phyloP scores from a whole-genome alignment of 1,140 invertebrate species.

The Drosophila orena region DNA sequence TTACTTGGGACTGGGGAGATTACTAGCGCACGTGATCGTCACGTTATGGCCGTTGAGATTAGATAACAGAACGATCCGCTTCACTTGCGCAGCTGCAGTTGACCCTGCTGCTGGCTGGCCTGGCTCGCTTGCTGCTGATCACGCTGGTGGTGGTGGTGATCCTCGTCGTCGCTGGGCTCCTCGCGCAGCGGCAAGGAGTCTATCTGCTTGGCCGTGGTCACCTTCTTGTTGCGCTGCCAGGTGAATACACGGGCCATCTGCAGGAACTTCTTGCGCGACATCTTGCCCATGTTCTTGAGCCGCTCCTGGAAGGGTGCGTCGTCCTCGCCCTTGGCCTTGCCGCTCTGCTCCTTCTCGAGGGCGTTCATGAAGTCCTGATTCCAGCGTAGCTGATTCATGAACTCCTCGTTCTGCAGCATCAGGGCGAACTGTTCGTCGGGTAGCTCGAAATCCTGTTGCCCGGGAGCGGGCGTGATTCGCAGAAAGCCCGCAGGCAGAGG shows the following conservation, averaged over 20 bases:
- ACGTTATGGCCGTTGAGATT: slow-evolving; percentile 76
- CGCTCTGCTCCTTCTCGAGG: slow-evolving; percentile 90
- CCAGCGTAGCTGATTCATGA: slow-evolving; percentile 94
- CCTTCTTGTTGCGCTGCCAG: slow-evolving; percentile 88
- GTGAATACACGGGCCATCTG: slow-evolving; percentile 92
- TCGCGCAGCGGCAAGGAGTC: slow-evolving; percentile 87
- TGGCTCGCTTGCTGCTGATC: slow-evolving; percentile 47
- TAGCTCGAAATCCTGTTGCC: slow-evolving; percentile 85
- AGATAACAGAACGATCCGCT: slow-evolving; percentile 63
- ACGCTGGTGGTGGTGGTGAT: slow-evolving; percentile 74
- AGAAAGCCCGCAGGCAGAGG: slow-evolving; percentile 93
- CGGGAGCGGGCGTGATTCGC: slow-evolving; percentile 59
- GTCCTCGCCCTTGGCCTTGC: slow-evolving; percentile 87
- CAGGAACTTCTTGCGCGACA: slow-evolving; percentile 92
- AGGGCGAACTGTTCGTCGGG: slow-evolving; percentile 93
- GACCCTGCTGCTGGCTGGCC: slow-evolving; percentile 56
- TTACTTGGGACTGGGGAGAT: slow-evolving; percentile 44
- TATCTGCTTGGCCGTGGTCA: slow-evolving; percentile 87
- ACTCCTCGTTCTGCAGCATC: slow-evolving; percentile 96
- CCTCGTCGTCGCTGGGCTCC: slow-evolving; percentile 88
- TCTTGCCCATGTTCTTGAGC: slow-evolving; percentile 95
- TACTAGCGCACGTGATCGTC: slow-evolving; percentile 58
- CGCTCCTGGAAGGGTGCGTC: slow-evolving; percentile 93
- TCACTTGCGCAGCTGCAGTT: slow-evolving; percentile 73
- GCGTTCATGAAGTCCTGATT: slow-evolving; percentile 96